Evolutionary conservation across 2,888 invertebrate genomes (phyloP).

Genomic region (Zaprionus lineosus): DNA sequence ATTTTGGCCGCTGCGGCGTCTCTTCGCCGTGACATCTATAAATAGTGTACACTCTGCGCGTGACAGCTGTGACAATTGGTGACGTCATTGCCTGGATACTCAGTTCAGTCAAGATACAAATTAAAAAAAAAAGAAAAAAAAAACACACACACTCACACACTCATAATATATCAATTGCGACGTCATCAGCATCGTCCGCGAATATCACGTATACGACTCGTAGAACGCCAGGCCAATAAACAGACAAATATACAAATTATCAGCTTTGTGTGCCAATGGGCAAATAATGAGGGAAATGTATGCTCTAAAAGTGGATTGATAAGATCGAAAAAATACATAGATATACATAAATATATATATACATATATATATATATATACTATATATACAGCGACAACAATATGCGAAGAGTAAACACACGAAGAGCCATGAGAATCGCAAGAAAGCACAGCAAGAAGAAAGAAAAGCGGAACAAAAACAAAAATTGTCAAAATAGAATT

Average conservation of each 20-base stretch:
- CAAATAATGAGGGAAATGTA: constrained; percentile 18
- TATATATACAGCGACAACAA: constrained; percentile 19
- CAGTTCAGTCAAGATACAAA: neutral
- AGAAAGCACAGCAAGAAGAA: constrained; percentile 70
- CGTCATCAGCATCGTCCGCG: too few relatives aligned
- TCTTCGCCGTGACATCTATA: constrained; percentile 61
- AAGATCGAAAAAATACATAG: constrained; percentile 33
- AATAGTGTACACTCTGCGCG: constrained; percentile 69
- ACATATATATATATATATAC: neutral
- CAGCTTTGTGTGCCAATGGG: constrained; percentile 1
- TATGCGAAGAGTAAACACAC: constrained; percentile 51
- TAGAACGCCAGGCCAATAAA: constrained; percentile 35
- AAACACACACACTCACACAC: too few relatives aligned
- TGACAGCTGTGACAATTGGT: constrained; percentile 68
- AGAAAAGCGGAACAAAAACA: constrained; percentile 59
- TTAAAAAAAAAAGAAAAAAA: too few relatives aligned
- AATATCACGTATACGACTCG: constrained; percentile 52
- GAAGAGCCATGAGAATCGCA: constrained; percentile 66
- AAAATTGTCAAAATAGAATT: constrained; percentile 68
- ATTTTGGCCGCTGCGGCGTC: constrained; percentile 23
- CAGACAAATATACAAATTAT: constrained; percentile 12
- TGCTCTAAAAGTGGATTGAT: constrained; percentile 46
- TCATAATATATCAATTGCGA: too few relatives aligned
- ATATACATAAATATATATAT: neutral
- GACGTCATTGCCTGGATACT: constrained; percentile 62